Evolutionary conservation across 37 sponge, comb jelly and placozoan genomes (phyloP), one percentile per base, ranked within the genome.

Genomic region (Cladorhizidae sp.): DNA sequence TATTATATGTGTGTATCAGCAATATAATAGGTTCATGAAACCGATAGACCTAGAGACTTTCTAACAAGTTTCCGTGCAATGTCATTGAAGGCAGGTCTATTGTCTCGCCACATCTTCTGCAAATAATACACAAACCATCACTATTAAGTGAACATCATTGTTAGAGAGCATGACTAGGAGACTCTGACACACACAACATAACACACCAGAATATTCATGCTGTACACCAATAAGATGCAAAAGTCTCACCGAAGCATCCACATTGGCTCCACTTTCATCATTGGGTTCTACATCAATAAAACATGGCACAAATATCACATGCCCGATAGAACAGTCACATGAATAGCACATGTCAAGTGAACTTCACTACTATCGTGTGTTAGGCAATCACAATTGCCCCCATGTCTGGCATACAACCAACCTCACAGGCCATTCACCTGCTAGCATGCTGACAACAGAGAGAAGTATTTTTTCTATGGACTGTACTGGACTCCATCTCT

Each of bases 401-500:
- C 56, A 14, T 20, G 17, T 54, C 18, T n/a, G n/a, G n/a, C n/a
- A n/a, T n/a, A n/a, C n/a, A n/a, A n/a, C n/a, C n/a, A 20, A 21
- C 11, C 39, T 8, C 12, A 40, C 69, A 32, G 39, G n/a, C n/a
- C 43, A 50, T 36, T 79, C 35, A 95, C 95, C 95, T 70, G 97
- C 95, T 57, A 98, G 58, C 99, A 98, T 99, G 75, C 99, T 99
- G 68, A 99, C 89, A 54, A 99, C 99, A 35, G 99, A 99, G 14
- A 99, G 78, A 0, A 99, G 82, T 52, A 99, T 97, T 70, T 99
- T 99, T 86, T 99, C 99, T 32, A 99, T 95, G 63, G 92, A 91
- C 77, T 96, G 97, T 22, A 99, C 97, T 6, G 99, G 99, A 76
- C 97, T 97, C 99, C 99, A 99, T 75, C 99, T 81, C 83, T 99